A percentile compares a stretch with the other conserved stretches of the same genome.
These are phyloP conservation scores for Alexandromys fortis DNA, from an alignment of 2,113 vertebrate genomes.

Conservation along the genomic window DNA sequence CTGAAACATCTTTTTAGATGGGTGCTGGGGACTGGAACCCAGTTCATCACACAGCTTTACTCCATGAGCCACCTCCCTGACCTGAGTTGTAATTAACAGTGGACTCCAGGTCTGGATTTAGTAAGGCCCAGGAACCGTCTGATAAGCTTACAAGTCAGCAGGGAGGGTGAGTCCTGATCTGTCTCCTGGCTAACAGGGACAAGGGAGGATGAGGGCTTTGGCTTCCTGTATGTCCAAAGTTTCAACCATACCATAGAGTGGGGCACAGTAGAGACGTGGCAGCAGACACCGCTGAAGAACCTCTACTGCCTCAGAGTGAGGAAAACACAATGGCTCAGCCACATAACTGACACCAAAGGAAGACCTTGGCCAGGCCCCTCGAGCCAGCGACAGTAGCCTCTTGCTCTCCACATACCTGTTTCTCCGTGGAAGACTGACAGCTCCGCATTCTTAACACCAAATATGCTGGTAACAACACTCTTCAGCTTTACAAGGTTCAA, in stretches of 20 bases:
- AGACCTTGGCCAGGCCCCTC: background rate
- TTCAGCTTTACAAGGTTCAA: constrained; percentile 89
- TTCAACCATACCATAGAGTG: background rate
- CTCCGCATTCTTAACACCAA: constrained; percentile 86
- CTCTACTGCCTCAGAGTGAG: background rate
- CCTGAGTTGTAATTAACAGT: background rate
- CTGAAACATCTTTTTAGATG: no score
- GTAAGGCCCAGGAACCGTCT: background rate
- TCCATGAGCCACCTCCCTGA: background rate
- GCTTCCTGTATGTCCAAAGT: background rate
- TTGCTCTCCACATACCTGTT: constrained; percentile 86
- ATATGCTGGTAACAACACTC: constrained; percentile 89
- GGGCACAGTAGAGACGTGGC: background rate
- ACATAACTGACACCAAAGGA: background rate
- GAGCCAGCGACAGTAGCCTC: background rate
- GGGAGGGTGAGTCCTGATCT: background rate
- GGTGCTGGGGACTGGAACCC: background rate
- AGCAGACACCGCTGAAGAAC: background rate
- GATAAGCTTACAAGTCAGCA: background rate
- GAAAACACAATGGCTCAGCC: background rate
- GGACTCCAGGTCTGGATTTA: background rate
- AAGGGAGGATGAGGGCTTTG: background rate
- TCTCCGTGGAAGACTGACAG: constrained; percentile 89
- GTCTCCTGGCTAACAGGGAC: background rate
- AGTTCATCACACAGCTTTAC: background rate